Evolutionary conservation across 2,888 invertebrate species (phyloP).

Genomic region (Epicampocera succincta): DNA sequence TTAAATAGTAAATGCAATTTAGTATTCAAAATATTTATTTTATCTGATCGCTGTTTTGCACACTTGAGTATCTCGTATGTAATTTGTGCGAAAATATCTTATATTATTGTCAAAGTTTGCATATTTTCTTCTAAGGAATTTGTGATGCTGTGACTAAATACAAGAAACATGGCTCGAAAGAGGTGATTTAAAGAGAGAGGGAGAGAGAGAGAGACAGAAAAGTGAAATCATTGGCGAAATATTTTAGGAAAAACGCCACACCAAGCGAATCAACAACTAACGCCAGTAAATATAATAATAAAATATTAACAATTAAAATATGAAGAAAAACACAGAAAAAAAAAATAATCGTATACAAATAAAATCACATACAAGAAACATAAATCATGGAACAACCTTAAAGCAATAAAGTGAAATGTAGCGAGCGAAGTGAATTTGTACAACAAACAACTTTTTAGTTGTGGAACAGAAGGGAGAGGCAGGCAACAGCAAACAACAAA

Average conservation of each 20-base stretch:
- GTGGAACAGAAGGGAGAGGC: constrained; percentile 1
- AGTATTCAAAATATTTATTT: too few species aligned
- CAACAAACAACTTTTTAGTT: constrained; percentile 22
- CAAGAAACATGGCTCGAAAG: background rate
- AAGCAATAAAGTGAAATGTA: constrained; percentile 33
- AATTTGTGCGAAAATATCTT: too few species aligned
- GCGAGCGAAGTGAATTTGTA: constrained; percentile 21
- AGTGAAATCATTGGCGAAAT: constrained; percentile 27
- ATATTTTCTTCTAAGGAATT: background rate
- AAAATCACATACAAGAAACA: constrained; percentile 46
- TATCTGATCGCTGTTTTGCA: too few species aligned
- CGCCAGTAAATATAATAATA: constrained; percentile 19
- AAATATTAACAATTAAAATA: constrained; percentile 16
- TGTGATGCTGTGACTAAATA: background rate
- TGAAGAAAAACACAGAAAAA: background rate
- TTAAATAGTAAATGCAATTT: too few species aligned
- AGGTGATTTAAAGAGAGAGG: background rate
- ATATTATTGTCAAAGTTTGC: too few species aligned
- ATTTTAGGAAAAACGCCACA: constrained; percentile 3
- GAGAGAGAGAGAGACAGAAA: too few species aligned
- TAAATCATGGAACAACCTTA: constrained; percentile 38
- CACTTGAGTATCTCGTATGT: too few species aligned
- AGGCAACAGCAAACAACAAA: constrained; percentile 9
- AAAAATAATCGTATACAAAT: constrained; percentile 4
- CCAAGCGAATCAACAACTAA: constrained; percentile 3